phyloP scores from a whole-genome alignment of 2,797 vertebrate species.

The Coregonus ussuriensis region DNA sequence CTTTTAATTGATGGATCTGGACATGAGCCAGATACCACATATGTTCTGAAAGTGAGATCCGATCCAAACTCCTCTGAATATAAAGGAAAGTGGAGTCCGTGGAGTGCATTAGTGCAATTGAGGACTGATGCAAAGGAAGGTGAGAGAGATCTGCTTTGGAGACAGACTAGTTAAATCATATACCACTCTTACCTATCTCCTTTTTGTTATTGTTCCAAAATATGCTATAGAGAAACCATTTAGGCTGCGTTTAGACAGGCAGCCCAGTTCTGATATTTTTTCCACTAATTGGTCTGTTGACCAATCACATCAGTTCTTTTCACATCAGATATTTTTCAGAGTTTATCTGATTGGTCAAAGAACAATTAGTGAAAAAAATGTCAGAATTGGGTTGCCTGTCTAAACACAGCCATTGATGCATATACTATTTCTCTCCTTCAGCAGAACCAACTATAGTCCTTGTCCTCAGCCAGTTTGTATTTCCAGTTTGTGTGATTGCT shows the following conservation, averaged over 20 bases:
- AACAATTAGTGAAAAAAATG: no score
- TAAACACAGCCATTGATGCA: neutral
- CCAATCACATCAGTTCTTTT: no score
- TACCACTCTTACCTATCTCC: neutral
- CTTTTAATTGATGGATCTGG: accelerated
- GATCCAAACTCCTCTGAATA: accelerated
- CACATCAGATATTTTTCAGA: no score
- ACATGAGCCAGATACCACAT: conserved; percentile 14
- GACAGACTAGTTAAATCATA: neutral
- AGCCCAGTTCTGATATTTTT: no score
- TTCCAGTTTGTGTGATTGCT: conserved; percentile 26
- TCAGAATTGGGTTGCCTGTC: no score
- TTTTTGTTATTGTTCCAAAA: neutral
- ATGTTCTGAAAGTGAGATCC: conserved; percentile 52
- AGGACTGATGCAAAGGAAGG: conserved; percentile 23
- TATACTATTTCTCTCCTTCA: conserved; percentile 3
- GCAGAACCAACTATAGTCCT: conserved; percentile 13
- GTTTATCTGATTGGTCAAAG: no score
- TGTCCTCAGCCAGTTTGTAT: conserved; percentile 41
- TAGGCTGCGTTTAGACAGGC: no score
- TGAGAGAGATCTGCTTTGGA: conserved; percentile 25
- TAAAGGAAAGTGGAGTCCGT: conserved; percentile 13
- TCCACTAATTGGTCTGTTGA: no score
- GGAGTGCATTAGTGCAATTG: conserved; percentile 49
- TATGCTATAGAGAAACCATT: neutral